Evolutionary conservation across 1,140 invertebrate species (phyloP), one percentile per base, ranked within the genome.

Genomic region (Magallana gigas): DNA sequence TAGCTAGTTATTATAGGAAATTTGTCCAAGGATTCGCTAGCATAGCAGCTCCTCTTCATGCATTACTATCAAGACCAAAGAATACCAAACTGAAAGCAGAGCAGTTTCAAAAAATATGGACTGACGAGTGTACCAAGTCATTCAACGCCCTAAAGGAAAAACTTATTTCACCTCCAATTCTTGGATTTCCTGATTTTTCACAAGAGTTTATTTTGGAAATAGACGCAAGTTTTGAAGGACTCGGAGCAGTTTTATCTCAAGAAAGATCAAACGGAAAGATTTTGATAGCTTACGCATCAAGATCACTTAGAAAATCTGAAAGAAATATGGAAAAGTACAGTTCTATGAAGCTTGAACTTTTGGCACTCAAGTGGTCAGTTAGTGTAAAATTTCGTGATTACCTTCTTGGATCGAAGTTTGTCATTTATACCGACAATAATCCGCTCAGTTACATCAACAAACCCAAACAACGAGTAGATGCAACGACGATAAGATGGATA

Each of bases 161-260:
- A 23, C 23, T 89, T 0, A 83, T 68, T 4, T 23, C 85, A 14
- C 16, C 85, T 23, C 85, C 64, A 12, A 84, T 86, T 56, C 60
- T 89, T 14, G 85, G 80, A 57, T 86, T 76, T 80, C 88, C 88
- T 14, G 60, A 84, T 16, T 80, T 87, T 7, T 64, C 56, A n/a
- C 64, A 68, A 81, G 48, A 81, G 11, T 89, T 89, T n/a, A 82
- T 87, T 11, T 56, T 87, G n/a, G 85, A 87, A 56, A 87, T 84
- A 14, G 86, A 89, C 68, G 91, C 87, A 57, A 90, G 90, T 85
- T 64, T 89, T 58, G 57, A 64, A 8, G 92, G 89, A 18, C 29
- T 93, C 12, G 93, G 93, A 23, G 92, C 91, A 16, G 93, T 92
- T 16, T 84, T 90, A 68, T 90, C 83, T 84, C 89, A 87, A 89